Conservation (phyloP, 1,140 invertebrate genomes). For the Neelides sp. region DNA sequence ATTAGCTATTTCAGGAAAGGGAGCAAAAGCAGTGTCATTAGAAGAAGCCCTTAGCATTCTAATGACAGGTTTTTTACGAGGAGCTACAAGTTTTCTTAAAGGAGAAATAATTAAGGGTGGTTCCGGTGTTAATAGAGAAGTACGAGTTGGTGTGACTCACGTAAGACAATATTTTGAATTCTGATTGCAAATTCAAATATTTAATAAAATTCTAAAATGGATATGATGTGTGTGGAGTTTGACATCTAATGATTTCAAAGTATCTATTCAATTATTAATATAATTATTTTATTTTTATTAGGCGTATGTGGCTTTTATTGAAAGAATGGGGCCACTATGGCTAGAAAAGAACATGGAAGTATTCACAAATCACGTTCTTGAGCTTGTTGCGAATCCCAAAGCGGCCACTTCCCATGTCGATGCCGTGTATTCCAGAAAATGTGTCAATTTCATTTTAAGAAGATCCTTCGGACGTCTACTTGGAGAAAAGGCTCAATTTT, state of each 20-base stretch:
- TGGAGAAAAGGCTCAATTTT: conserved; percentile 89
- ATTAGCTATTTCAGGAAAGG: conserved; percentile 32
- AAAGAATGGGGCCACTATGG: conserved; percentile 85
- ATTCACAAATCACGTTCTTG: conserved; percentile 76
- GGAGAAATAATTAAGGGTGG: conserved; percentile 94
- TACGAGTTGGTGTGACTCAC: conserved; percentile 86
- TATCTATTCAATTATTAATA: neutral
- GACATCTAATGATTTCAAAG: neutral
- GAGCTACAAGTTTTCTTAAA: conserved; percentile 88
- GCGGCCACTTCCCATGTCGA: conserved; percentile 90
- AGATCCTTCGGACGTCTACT: conserved; percentile 83
- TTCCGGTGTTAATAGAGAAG: conserved; percentile 81
- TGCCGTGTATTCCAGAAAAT: conserved; percentile 93
- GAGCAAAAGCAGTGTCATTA: conserved; percentile 53
- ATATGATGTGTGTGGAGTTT: too few relatives aligned
- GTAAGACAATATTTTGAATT: conserved; percentile 48
- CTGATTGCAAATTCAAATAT: too few relatives aligned
- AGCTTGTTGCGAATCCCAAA: conserved; percentile 84
- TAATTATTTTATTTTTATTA: conserved; percentile 38
- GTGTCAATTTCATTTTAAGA: conserved; percentile 87
- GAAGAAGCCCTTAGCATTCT: conserved; percentile 85
- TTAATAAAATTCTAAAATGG: too few relatives aligned
- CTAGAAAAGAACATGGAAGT: conserved; percentile 78
- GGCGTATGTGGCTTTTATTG: conserved; percentile 87
- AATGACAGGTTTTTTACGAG: conserved; percentile 86